Evolutionary conservation across 2,797 vertebrate species (phyloP).

Genomic region (Apodemus agrarius): DNA sequence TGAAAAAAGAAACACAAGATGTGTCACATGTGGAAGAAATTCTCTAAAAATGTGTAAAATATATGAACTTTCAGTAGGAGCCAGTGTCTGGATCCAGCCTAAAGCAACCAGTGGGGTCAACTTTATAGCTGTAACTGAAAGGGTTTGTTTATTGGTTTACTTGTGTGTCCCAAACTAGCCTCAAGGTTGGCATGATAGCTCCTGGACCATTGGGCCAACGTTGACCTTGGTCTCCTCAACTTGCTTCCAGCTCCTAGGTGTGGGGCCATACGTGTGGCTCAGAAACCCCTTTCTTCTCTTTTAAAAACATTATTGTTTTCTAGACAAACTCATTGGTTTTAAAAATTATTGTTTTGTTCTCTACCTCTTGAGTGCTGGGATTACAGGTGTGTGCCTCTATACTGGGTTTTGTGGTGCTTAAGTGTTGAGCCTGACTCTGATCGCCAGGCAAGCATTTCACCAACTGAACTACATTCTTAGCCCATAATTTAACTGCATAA

Average conservation of each 20-base stretch:
- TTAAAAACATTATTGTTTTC: not conserved
- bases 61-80: not conserved
- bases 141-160: not conserved
- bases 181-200: not conserved
- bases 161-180: not conserved
- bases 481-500: not conserved
- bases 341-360: not conserved
- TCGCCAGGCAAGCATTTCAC: not conserved
- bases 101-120: not conserved
- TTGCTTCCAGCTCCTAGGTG: not conserved
- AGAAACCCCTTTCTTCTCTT: not conserved
- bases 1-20: not conserved
- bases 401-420: not conserved
- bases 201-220: not conserved
- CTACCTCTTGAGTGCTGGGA: not conserved
- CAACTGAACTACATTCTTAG: not conserved
- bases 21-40: not conserved
- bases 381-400: not conserved
- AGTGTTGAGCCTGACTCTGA: not conserved
- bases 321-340: not conserved
- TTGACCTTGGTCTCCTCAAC: not conserved
- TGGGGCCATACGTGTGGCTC: not conserved
- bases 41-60: not conserved
- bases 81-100: not conserved
- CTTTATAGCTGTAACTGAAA: not conserved